These are phyloP conservation scores for Drosophila kanapiae DNA, from an alignment of 1,140 invertebrate species.

Conservation along the genomic window DNA sequence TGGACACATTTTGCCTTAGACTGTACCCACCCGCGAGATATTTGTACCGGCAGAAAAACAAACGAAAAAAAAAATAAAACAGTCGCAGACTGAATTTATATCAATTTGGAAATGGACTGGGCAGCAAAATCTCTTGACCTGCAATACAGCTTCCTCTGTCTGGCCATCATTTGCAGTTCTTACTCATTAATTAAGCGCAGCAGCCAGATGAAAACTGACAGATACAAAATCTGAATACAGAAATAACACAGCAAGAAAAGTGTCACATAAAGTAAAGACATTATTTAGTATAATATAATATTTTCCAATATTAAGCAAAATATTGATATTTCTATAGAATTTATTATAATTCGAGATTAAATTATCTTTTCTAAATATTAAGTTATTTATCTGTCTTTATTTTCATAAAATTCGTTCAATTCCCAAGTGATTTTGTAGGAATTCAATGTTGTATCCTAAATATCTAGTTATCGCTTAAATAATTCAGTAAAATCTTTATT, in stretches of 20 bases:
- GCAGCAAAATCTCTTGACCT: constrained; percentile 55
- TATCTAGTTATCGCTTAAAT: background rate
- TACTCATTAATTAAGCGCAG: constrained; percentile 52
- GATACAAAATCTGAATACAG: constrained; percentile 36
- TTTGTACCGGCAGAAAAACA: constrained; percentile 7
- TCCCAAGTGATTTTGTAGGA: fast-evolving
- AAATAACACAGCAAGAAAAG: constrained; percentile 14
- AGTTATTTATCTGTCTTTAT: background rate
- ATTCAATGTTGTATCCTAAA: background rate
- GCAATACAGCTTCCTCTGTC: constrained; percentile 40
- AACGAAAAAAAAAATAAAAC: background rate
- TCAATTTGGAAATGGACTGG: constrained; percentile 35
- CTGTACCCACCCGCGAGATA: constrained; percentile 15
- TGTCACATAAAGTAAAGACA: background rate
- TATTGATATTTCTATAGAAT: background rate
- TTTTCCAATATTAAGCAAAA: background rate
- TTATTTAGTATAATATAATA: too few species aligned
- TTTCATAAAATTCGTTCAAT: background rate
- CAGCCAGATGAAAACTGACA: constrained; percentile 48
- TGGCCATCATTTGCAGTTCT: constrained; percentile 36
- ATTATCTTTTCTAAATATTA: background rate
- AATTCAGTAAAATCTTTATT: background rate
- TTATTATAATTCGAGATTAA: background rate
- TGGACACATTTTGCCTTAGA: constrained; percentile 41
- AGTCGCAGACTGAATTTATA: constrained; percentile 38